Percentiles rank a stretch among this genome's conserved stretches.
Evolutionary conservation across 2,797 vertebrate species (phyloP).

Genomic region (Galagoides demidoff): DNA sequence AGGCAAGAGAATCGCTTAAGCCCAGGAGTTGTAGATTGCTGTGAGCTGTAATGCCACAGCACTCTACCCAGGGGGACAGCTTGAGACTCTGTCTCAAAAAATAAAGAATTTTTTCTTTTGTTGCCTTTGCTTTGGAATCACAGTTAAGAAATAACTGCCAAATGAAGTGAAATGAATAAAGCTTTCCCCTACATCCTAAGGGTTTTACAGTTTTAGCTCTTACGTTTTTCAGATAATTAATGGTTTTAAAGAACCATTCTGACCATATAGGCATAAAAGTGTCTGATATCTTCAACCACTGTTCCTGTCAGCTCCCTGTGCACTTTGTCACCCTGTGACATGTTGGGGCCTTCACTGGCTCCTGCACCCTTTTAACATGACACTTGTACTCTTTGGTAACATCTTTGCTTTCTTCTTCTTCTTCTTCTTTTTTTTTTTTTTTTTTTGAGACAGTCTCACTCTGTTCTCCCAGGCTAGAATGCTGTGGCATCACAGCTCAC

Average conservation of each 20-base stretch:
- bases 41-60: too few relatives aligned
- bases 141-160: background rate
- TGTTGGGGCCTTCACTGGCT: accelerated
- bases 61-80: too few relatives aligned
- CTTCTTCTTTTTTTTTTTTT: too few relatives aligned
- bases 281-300: accelerated
- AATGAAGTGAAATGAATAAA: accelerated
- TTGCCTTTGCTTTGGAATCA: background rate
- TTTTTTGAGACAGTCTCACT: too few relatives aligned
- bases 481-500: too few relatives aligned
- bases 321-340: accelerated
- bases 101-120: background rate
- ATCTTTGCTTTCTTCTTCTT: too few relatives aligned
- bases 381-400: accelerated
- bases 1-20: too few relatives aligned
- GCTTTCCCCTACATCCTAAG: background rate
- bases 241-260: background rate
- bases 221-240: accelerated
- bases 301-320: accelerated
- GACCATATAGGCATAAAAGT: accelerated
- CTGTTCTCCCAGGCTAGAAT: too few relatives aligned
- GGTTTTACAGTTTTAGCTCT: background rate
- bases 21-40: too few relatives aligned
- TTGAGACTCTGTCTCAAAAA: too few relatives aligned
- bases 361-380: accelerated